Base-by-base conservation (phyloP, 2,888 invertebrate species). In the Malthinus flaveolus region DNA sequence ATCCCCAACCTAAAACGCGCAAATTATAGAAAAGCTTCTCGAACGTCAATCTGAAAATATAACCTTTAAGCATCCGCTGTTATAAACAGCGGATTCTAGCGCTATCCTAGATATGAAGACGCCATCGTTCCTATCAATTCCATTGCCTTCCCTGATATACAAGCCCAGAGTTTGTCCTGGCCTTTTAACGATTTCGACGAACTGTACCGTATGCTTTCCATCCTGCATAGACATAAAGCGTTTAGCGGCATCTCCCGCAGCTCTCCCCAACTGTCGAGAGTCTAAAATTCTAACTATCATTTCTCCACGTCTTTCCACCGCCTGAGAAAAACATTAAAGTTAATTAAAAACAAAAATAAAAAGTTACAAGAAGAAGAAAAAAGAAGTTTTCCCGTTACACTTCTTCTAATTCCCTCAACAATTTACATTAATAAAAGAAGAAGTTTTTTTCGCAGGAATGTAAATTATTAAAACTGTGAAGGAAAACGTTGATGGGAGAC, bases 131-230 rank as follows among this genome's bases (percentile, higher is more conserved):
- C 96, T 86, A 72, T 95, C 94, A 52, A 92, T 87, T n/a, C 97
- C 98, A 74, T 99, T 97, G n/a, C 98, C 97, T 85, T 99, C 98
- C 36, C 97, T 86, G 74, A 99, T 97, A 79, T 99, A 99, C 60
- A 99, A 85, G 39, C 99, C 99, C 64, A 99, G 83, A 32, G 97
- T 97, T 81, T 99, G 98, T 9, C 98, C 99, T 0, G 99, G 99
- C 70, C 97, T 87, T 80, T 99, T 99, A 67, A 99, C 96, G 74
- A 99, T 97, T 82, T 99, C 99, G 69, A 99, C 97, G 75, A 97
- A 87, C 78, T 93, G 87, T 61, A 95, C 93, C 68, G 88, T 85
- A 62, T 78, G 77, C 64, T 78, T 78, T 49, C 72, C 75, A 78
- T 90, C 91, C 84, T 91, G 91, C 81, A 89, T 82, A 60, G 87